Base-by-base conservation (phyloP, 2,888 invertebrate species). In the Drosophila barbarae region DNA sequence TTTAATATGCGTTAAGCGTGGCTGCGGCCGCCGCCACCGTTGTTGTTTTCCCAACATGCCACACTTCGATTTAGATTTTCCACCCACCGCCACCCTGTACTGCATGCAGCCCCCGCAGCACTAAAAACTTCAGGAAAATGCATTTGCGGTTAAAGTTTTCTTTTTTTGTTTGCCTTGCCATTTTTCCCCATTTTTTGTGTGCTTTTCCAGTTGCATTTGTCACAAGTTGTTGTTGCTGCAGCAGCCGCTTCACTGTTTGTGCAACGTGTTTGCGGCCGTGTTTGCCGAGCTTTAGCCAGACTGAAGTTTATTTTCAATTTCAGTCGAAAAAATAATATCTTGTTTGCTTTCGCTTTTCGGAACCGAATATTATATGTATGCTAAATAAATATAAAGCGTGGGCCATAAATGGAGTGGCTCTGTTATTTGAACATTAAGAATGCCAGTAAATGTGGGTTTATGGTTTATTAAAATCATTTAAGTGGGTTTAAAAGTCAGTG, bases 1-100 rank as follows among this genome's bases (percentile, higher is more conserved):
- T 82, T 79, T 82, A 79, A 84, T 84, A 79, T 79, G 85, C 78
- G 80, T 84, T 83, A 74, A 77, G 84, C 77, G 81, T 82, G 42
- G 46, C 36, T 34, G 39, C n/a, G 30, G 39, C 18, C 13, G 30
- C 46, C 34, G 35, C 5, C 13, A 28, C 35, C 12, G 28, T 67
- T 78, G 76, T 64, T 84, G 84, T 82, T 84, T 81, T 68, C 73
- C 84, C 70, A 61, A 77, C 78, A 66, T 81, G 73, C 78, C 84
- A 77, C 73, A 63, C 46, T 64, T 64, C 50, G 57, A 69, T 70
- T 58, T 59, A 39, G 53, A 69, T 69, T 49, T 49, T 69, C 44
- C 54, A 46, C 28, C 57, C 21, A 4, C 23, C 55, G 12, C 21
- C 4, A 9, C 6, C 30, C 39, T 1, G n/a, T 9, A 12, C 26